Base-by-base conservation (phyloP, 2,797 vertebrate genomes). In the Pangasius macronema region DNA sequence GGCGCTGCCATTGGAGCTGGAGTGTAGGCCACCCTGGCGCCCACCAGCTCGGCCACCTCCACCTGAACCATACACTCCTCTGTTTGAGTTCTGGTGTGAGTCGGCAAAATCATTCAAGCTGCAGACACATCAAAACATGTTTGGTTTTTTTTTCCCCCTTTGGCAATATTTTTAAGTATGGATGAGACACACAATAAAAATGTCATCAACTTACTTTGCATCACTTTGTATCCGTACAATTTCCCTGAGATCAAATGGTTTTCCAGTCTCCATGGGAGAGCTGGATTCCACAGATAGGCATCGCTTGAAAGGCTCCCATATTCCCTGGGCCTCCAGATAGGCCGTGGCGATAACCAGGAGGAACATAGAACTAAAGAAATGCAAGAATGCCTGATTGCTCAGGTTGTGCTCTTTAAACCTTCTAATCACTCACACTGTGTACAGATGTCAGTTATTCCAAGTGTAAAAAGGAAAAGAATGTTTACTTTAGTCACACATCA, bases 241-340 rank as follows among this genome's bases (percentile, higher is more conserved):
- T 94, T 98, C 98, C 97, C 98, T 98, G 97, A 99, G 98, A 96
- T 99, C 97, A 93, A 99, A 99, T 18, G 97, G 97, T 91, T 97
- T 97, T 91, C 98, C 98, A 27, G 97, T 96, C 94, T 99, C 98
- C 95, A 98, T 94, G 90, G 96, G 94, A 79, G 97, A 96, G 94
- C 96, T 98, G 86, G 97, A 97, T 92, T 99, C 98, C 91, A 98
- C 96, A 42, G 97, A 99, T 67, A 99, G 95, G 8, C 97, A 96
- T 93, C 97, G 97, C 93, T 96, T 97, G 93, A 99, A 99, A 39
- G 97, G 97, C 92, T 99, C 98, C 99, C 99, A 99, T 89, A 99
- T 98, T 94, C 98, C 98, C 95, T 99, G 97, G 92, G 99, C 99
- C 95, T 99, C 99, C 95, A 99, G 94, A 92, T 98, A 99, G 86